These are phyloP conservation scores for Dryococelus australis DNA, from an alignment of 2,888 invertebrate species.

Conservation along the genomic window DNA sequence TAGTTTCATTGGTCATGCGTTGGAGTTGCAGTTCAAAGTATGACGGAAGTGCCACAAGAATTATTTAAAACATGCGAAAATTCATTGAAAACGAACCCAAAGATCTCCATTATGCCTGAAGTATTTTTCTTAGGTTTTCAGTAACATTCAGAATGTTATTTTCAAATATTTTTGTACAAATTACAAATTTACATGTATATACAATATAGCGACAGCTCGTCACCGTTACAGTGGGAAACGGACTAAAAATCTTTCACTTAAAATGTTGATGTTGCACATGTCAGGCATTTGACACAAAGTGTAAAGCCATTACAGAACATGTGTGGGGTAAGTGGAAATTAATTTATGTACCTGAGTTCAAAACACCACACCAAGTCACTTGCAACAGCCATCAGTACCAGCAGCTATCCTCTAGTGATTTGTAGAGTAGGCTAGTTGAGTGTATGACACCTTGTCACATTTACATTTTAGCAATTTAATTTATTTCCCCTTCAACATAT, in stretches of 20 bases:
- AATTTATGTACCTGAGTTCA: not conserved
- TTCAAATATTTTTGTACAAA: not conserved
- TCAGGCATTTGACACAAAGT: not conserved
- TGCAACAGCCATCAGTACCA: no score
- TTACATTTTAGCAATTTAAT: no score
- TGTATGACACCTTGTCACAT: no score
- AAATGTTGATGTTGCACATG: not conserved
- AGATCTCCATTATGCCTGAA: slow-evolving; percentile 10
- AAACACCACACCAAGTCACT: no score
- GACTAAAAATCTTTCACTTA: not conserved
- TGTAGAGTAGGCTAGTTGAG: no score
- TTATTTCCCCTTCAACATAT: no score
- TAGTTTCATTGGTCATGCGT: slow-evolving; percentile 78
- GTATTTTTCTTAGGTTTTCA: slow-evolving; percentile 2
- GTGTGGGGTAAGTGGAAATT: not conserved
- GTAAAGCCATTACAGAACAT: not conserved
- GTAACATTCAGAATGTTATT: not conserved
- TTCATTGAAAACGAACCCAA: not conserved
- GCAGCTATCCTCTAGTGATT: no score
- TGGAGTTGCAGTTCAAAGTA: slow-evolving; percentile 69
- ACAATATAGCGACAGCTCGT: not conserved
- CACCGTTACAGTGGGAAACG: not conserved
- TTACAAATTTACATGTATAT: not conserved
- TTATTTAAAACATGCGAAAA: not conserved
- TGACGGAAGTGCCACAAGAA: slow-evolving; percentile 29